Evolutionary conservation across 2,113 vertebrate genomes (phyloP), one percentile per base, ranked within the genome.

Genomic region (Syrmaticus mikado): DNA sequence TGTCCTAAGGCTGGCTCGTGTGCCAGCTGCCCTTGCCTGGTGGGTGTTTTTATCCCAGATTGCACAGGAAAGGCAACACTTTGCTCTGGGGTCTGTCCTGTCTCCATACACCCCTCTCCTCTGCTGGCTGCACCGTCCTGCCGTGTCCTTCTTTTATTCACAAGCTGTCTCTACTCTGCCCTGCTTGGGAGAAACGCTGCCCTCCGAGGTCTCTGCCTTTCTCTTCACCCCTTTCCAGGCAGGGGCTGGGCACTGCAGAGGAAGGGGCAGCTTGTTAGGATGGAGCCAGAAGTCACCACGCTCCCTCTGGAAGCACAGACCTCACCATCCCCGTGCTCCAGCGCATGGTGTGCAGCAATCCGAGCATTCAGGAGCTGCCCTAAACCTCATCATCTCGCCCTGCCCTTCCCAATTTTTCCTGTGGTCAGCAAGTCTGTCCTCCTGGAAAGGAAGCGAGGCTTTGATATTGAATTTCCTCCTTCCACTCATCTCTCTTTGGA

Each of bases 401-500:
- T 74, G 87, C 48, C 82, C 86, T 65, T 88, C 72, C 38, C 61
- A 2, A 0, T 34, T 89, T 95, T 82, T 71, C 67, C 65, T 32
- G 32, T 2, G 0, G 30, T 92, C 92, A 95, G 82, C 91, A 66
- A 57, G 38, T 74, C 71, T 85, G 57, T 62, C 73, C 48, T 92
- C 61, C 93, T 84, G 90, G 93, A 90, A n/a, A 90, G 94, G 95
- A 97, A 94, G 73, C 62, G 7, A 43, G 30, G 79, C 82, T 90
- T 83, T 24, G 60, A 91, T 96, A 91, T 6, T 86, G 75, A 75
- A 65, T 96, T 96, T 96, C 93, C 93, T 78, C 46, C 24, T 94
- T 90, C 79, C 19, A 7, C 41, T 89, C 82, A 30, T 92, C 95
- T 91, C 45, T 19, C 85, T 95, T 94, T 88, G 85, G 81, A 78